Evolutionary conservation across 1,140 invertebrate genomes (phyloP).

Genomic region (Bombus impatiens): DNA sequence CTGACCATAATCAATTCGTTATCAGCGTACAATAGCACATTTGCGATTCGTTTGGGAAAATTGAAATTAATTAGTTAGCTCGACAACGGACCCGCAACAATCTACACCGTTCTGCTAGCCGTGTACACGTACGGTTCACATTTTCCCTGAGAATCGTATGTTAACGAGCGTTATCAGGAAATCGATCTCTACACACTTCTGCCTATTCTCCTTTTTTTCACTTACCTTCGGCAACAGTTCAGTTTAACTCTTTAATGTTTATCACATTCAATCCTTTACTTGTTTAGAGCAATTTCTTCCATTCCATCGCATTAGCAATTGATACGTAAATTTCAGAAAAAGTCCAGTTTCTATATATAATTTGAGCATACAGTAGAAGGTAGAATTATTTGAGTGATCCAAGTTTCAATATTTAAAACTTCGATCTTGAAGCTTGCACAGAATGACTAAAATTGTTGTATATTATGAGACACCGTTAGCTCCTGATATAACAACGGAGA

Average conservation of each 20-base stretch:
- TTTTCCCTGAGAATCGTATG: constrained; percentile 61
- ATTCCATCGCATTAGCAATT: background rate
- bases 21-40: constrained; percentile 74
- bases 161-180: constrained; percentile 74
- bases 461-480: too few species aligned
- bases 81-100: constrained; percentile 57
- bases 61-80: constrained; percentile 80
- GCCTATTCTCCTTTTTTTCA: background rate
- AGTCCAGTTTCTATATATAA: background rate
- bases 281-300: too few species aligned
- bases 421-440: too few species aligned
- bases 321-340: background rate
- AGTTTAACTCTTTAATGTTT: constrained; percentile 18
- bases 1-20: constrained; percentile 77
- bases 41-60: constrained; percentile 76
- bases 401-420: too few species aligned
- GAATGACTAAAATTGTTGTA: too few species aligned
- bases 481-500: too few species aligned
- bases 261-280: background rate
- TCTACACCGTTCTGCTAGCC: constrained; percentile 37
- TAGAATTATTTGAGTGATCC: too few species aligned
- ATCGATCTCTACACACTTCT: constrained; percentile 44
- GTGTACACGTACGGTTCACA: constrained; percentile 32
- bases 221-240: background rate
- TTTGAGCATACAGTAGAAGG: too few species aligned